These are phyloP conservation scores for Clinocottus analis DNA, from an alignment of 2,113 vertebrate species.

Conservation along the genomic window DNA sequence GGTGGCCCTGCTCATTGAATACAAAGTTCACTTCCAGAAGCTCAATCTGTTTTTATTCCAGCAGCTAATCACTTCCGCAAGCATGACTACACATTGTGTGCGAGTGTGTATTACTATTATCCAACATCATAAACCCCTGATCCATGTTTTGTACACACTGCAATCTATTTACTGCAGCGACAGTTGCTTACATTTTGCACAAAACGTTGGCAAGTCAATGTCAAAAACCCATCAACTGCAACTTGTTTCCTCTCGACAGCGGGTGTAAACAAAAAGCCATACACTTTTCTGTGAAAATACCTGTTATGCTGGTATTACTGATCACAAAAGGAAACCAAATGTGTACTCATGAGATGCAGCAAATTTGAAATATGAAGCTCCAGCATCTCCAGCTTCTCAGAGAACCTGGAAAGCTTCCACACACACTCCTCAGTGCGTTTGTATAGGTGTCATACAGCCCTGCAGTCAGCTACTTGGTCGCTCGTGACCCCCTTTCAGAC, in stretches of 20 bases:
- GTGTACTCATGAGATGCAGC: background rate
- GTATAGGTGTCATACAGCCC: background rate
- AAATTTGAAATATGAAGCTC: constrained; percentile 24
- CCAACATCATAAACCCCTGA: background rate
- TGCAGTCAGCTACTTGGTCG: constrained; percentile 29
- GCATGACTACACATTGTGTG: background rate
- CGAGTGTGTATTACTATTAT: constrained; percentile 7
- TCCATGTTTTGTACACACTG: constrained; percentile 41
- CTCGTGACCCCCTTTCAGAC: constrained; percentile 55
- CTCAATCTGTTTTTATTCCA: constrained; percentile 10
- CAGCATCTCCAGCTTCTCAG: constrained; percentile 2
- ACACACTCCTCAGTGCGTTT: background rate
- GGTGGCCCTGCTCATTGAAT: background rate
- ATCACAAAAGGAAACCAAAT: background rate
- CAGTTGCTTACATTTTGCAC: background rate
- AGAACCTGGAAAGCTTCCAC: constrained; percentile 47
- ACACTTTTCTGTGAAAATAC: background rate
- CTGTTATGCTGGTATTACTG: background rate
- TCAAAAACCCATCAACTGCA: background rate
- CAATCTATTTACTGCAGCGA: constrained; percentile 13
- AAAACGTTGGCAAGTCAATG: background rate
- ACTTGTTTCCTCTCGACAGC: background rate
- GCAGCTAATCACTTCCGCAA: constrained; percentile 3
- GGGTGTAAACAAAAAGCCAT: constrained; percentile 6
- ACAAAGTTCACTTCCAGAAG: constrained; percentile 7